Base-by-base conservation (phyloP, 53 echinoderm and acorn worm species). In the Henricia sp. region DNA sequence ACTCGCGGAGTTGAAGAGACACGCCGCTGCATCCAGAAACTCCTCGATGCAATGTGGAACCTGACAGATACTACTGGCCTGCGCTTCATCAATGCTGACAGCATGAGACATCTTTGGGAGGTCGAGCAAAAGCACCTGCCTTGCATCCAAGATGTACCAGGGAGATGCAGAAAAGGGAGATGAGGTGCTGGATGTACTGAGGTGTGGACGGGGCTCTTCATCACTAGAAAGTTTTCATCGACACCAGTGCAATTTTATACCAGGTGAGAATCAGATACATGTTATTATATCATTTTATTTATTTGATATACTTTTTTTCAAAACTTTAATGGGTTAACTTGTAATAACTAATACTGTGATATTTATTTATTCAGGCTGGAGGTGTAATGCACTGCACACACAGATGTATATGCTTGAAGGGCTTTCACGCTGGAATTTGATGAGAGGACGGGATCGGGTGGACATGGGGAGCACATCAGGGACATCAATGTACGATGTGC, bases 171-270 rank as follows among this genome's bases (percentile, higher is more conserved):
- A 24, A 27, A 2, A 23, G 64, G 64, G n/a, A n/a, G n/a, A n/a
- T n/a, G n/a, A n/a, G n/a, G n/a, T n/a, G n/a, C 87, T 91, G 1
- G 21, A 82, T 28, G 76, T 87, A 11, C 50, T 65, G 1, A n/a
- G 87, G 19, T 91, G 90, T 44, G 90, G 62, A 11, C 51, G 86
- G 37, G 90, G 90, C 6, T 78, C 90, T 10, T 68, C 90, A 11
- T 91, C 91, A 4, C 50, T 91, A 29, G 87, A 91, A 36, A 51
- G 63, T 16, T 91, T 87, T 48, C 91, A 91, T 82, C 82, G 82
- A 35, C 86, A 86, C 67, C 86, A 86, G 86, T 86, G 86, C 36
- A 66, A 20, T 48, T 89, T 89, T 17, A 65, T 84, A 27, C 84
- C 89, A 27, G 84, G 84, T 89, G 57, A 35, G 12, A 19, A 29